Conservation (phyloP, 2,888 invertebrate species). For the Drosophila multiciliata region DNA sequence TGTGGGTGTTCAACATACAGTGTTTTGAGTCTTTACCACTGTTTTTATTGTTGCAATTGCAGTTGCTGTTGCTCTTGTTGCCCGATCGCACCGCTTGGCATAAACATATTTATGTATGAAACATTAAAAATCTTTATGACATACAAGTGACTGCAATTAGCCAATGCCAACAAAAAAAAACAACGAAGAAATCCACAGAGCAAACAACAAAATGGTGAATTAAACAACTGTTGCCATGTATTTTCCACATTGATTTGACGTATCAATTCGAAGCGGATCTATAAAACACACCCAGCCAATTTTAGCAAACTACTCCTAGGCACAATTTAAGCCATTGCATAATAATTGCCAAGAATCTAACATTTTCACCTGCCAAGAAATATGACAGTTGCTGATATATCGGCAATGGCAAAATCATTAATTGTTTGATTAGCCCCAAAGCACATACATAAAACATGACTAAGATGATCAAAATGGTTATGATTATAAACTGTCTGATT, state of each 20-base stretch:
- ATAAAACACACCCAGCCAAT: slow-evolving; percentile 22
- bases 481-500: slow-evolving; percentile 45
- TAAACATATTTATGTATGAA: slow-evolving; percentile 64
- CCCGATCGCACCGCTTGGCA: slow-evolving; percentile 27
- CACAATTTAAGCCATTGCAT: slow-evolving; percentile 22
- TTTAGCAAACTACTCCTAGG: background rate
- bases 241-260: slow-evolving; percentile 13
- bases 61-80: slow-evolving; percentile 21
- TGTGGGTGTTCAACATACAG: slow-evolving; percentile 78
- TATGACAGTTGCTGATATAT: slow-evolving; percentile 33
- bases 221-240: background rate
- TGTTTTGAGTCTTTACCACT: slow-evolving; percentile 75
- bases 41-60: slow-evolving; percentile 55
- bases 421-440: slow-evolving; percentile 64
- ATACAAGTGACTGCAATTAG: slow-evolving; percentile 67
- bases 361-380: slow-evolving; percentile 48
- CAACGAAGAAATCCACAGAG: slow-evolving; percentile 8
- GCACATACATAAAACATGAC: slow-evolving; percentile 72
- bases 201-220: slow-evolving; percentile 3
- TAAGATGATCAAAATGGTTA: slow-evolving; percentile 44
- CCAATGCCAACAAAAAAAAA: slow-evolving; percentile 30
- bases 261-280: slow-evolving; percentile 19
- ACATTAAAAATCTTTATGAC: slow-evolving; percentile 55
- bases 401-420: slow-evolving; percentile 48
- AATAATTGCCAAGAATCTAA: slow-evolving; percentile 53